Evolutionary conservation across 2,797 vertebrate species (phyloP).

Genomic region (Adrianichthys oophorus): DNA sequence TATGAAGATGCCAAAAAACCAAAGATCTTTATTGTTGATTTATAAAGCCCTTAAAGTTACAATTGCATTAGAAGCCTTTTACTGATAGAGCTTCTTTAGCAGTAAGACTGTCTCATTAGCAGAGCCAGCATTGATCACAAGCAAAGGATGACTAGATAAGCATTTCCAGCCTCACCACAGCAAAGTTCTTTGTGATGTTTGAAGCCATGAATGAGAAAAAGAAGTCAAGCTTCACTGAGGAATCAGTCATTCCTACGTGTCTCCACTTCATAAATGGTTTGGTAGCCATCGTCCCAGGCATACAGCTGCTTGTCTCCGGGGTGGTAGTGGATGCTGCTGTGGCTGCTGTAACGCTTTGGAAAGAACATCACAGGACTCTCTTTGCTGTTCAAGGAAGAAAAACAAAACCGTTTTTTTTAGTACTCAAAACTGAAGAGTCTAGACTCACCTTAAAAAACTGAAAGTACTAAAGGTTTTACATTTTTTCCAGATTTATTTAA

Average conservation of each 20-base stretch:
- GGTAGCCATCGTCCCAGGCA: slow-evolving; percentile 93
- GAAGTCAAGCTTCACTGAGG: slow-evolving; percentile 7
- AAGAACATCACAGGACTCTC: slow-evolving; percentile 82
- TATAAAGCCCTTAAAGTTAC: slow-evolving; percentile 21
- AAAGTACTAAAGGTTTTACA: too few relatives aligned
- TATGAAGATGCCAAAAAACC: slow-evolving; percentile 3
- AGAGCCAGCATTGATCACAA: slow-evolving; percentile 33
- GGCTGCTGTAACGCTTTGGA: slow-evolving; percentile 85
- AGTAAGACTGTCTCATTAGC: slow-evolving; percentile 8
- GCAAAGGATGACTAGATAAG: slow-evolving; percentile 21
- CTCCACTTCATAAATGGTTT: slow-evolving; percentile 90
- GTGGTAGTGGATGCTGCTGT: slow-evolving; percentile 88
- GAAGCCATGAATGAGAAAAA: too few relatives aligned
- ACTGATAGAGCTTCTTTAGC: not conserved
- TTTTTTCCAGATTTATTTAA: too few relatives aligned
- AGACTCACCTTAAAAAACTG: too few relatives aligned
- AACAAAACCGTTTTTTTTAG: not conserved
- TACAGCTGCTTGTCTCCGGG: slow-evolving; percentile 88
- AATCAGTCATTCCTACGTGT: slow-evolving; percentile 59
- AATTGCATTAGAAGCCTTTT: slow-evolving; percentile 6
- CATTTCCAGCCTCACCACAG: not conserved
- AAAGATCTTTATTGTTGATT: slow-evolving; percentile 51
- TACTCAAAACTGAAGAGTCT: not conserved
- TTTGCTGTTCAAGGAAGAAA: slow-evolving; percentile 14
- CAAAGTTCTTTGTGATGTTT: not conserved